Evolutionary conservation across 2,888 invertebrate species (phyloP).

Genomic region (Andrena minutula): DNA sequence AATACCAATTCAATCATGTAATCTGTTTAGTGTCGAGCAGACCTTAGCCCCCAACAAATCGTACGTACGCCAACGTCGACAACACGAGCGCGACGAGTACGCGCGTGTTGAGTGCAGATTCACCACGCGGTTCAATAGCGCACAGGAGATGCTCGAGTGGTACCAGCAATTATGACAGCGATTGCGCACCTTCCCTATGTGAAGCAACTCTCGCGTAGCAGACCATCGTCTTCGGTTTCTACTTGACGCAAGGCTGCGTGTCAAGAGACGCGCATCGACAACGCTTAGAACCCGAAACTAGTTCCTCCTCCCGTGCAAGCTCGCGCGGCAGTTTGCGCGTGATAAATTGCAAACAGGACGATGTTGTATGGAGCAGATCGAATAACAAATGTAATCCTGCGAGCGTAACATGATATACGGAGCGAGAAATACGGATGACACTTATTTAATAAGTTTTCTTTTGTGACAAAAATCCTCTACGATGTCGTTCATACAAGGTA

Average conservation of each 20-base stretch:
- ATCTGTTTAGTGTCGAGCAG: too few relatives aligned
- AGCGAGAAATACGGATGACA: conserved; percentile 5
- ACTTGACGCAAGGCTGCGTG: not conserved
- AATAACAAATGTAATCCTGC: conserved; percentile 18
- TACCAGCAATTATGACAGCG: conserved; percentile 62
- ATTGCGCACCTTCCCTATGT: conserved; percentile 50
- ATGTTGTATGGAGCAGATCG: conserved; percentile 15
- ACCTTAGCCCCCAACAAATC: conserved; percentile 46
- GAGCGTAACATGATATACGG: conserved; percentile 32
- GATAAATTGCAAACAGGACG: conserved; percentile 17
- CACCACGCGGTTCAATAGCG: conserved; percentile 49
- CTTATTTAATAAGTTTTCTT: conserved; percentile 19
- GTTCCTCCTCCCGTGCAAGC: conserved; percentile 3
- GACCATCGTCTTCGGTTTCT: conserved; percentile 12
- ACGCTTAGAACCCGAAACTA: conserved; percentile 10
- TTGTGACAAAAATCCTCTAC: conserved; percentile 10
- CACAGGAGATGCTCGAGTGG: conserved; percentile 48
- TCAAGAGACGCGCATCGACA: conserved; percentile 6
- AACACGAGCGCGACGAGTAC: conserved; percentile 48
- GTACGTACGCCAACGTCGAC: conserved; percentile 58
- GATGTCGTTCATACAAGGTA: conserved; percentile 1
- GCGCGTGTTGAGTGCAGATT: conserved; percentile 39
- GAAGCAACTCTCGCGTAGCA: conserved; percentile 43
- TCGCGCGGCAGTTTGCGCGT: not conserved
- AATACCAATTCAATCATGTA: too few relatives aligned